Conservation (phyloP, 2,797 vertebrate genomes). For the Sebastes minor region DNA sequence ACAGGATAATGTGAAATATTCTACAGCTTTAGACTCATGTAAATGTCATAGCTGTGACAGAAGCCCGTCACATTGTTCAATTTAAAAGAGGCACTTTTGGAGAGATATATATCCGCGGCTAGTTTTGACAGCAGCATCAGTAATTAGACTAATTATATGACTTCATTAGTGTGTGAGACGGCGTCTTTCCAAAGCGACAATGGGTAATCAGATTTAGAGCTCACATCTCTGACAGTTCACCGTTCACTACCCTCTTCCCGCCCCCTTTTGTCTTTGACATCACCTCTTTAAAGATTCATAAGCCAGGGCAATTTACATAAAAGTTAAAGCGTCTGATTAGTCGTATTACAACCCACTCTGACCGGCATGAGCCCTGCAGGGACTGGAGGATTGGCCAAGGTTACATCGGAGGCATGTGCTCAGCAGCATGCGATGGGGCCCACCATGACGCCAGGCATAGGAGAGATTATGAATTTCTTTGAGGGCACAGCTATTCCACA, state of each 20-base stretch:
- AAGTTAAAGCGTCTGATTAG: slow-evolving; percentile 82
- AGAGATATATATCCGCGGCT: slow-evolving; percentile 5
- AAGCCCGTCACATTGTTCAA: slow-evolving; percentile 1
- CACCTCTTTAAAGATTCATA: slow-evolving; percentile 85
- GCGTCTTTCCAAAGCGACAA: slow-evolving; percentile 17
- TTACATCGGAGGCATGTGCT: slow-evolving; percentile 64
- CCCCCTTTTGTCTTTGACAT: slow-evolving; percentile 82
- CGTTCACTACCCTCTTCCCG: slow-evolving; percentile 42
- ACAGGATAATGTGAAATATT: slow-evolving; percentile 29
- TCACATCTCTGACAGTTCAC: slow-evolving; percentile 59
- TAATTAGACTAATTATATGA: slow-evolving; percentile 55
- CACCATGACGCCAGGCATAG: slow-evolving; percentile 24
- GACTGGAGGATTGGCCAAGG: slow-evolving; percentile 69
- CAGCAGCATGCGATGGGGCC: slow-evolving; percentile 43
- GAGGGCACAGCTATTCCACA: slow-evolving; percentile 7
- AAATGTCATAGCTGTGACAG: neutral
- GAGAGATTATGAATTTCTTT: slow-evolving; percentile 36
- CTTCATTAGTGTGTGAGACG: slow-evolving; percentile 49
- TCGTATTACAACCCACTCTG: slow-evolving; percentile 80
- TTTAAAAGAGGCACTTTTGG: slow-evolving; percentile 1
- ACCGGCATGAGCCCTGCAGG: slow-evolving; percentile 72
- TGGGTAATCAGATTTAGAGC: slow-evolving; percentile 63
- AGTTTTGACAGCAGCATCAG: slow-evolving; percentile 33
- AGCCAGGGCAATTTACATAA: slow-evolving; percentile 80
- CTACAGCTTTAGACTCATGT: slow-evolving; percentile 6